These are phyloP conservation scores for Liopterus haemorrhoidalis DNA, from an alignment of 2,888 invertebrate genomes.

Conservation along the genomic window DNA sequence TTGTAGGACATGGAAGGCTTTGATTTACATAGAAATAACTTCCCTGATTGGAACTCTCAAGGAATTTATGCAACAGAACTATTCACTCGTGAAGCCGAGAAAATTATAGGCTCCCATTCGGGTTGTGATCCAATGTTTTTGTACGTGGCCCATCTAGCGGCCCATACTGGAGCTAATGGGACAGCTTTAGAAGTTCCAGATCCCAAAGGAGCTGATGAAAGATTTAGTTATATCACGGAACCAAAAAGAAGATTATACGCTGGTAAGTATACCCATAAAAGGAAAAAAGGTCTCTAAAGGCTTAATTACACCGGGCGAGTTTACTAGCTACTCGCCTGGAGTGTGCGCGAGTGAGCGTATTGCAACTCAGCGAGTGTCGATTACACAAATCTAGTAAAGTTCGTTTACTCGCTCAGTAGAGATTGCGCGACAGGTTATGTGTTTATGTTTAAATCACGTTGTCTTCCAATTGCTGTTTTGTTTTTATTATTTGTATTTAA, in stretches of 20 bases:
- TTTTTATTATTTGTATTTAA: too few species aligned
- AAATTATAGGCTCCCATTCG: constrained; percentile 57
- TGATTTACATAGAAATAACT: constrained; percentile 45
- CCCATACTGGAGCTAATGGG: constrained; percentile 65
- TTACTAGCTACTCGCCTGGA: too few species aligned
- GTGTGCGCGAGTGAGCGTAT: too few species aligned
- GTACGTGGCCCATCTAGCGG: constrained; percentile 69
- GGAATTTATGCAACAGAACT: constrained; percentile 66
- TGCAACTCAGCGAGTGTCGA: too few species aligned
- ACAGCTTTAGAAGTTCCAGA: constrained; percentile 64
- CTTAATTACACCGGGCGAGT: too few species aligned
- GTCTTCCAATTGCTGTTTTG: too few species aligned
- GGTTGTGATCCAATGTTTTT: constrained; percentile 63
- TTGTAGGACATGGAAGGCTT: constrained; percentile 44
- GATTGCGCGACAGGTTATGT: too few species aligned
- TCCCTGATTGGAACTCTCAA: constrained; percentile 48
- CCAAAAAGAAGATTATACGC: constrained; percentile 61
- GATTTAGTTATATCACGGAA: constrained; percentile 62
- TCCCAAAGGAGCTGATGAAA: constrained; percentile 51
- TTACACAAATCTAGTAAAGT: too few species aligned
- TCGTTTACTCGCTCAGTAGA: too few species aligned
- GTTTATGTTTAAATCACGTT: too few species aligned
- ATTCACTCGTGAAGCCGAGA: constrained; percentile 59
- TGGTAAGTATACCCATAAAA: too few species aligned
- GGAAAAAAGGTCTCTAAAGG: too few species aligned